Conservation (phyloP, 2,888 invertebrate genomes). For the Apodemia duryi region DNA sequence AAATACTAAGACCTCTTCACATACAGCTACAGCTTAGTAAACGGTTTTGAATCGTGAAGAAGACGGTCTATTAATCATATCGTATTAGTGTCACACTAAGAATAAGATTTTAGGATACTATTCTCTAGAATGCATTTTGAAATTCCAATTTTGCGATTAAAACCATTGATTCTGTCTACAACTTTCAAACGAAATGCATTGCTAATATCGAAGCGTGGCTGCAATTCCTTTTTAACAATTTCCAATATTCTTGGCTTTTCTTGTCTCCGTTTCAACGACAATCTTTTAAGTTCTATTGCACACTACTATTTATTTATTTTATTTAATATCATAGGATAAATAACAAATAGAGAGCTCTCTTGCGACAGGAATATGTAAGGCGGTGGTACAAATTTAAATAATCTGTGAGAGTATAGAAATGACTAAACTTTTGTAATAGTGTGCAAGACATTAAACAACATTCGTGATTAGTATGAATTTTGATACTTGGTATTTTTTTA, state of each 20-base stretch:
- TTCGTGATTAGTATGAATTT: too few relatives aligned
- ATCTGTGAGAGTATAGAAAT: too few relatives aligned
- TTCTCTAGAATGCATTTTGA: slow-evolving; percentile 7
- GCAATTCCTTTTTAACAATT: slow-evolving; percentile 31
- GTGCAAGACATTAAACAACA: too few relatives aligned
- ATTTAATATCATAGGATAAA: too few relatives aligned
- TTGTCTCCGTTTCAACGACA: not conserved
- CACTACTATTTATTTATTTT: slow-evolving; percentile 33
- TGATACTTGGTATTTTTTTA: too few relatives aligned
- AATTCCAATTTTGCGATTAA: slow-evolving; percentile 14
- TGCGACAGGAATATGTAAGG: too few relatives aligned
- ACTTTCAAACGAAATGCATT: slow-evolving; percentile 29
- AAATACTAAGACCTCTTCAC: too few relatives aligned
- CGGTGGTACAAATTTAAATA: not conserved
- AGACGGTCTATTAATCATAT: not conserved
- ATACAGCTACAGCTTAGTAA: not conserved
- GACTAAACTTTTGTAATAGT: too few relatives aligned
- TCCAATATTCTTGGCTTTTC: slow-evolving; percentile 34
- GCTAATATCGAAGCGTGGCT: slow-evolving; percentile 29
- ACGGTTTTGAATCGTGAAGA: not conserved
- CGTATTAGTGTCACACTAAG: not conserved
- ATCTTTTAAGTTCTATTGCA: slow-evolving; percentile 4
- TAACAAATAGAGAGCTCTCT: too few relatives aligned
- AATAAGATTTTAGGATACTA: slow-evolving; percentile 7
- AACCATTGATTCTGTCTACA: slow-evolving; percentile 10